Evolutionary conservation across 2,113 vertebrate species (phyloP), one percentile per base, ranked within the genome.

Genomic region (Tachysurus fulvidraco): DNA sequence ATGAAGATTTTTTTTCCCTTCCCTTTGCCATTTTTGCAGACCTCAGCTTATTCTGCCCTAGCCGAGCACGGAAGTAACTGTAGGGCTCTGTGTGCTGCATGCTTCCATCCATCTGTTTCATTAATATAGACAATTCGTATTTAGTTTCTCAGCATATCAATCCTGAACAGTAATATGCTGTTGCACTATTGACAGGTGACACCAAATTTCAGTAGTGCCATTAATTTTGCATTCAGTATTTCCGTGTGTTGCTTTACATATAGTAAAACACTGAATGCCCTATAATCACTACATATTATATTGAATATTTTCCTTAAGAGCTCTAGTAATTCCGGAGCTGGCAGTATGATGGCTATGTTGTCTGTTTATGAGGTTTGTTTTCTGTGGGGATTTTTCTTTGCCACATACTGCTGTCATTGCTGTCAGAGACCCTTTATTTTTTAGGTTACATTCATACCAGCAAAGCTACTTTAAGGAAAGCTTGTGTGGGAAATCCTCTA

Each of bases 401-500:
- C 46, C 28, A 62, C 30, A 74, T 57, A 77, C 79, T 28, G 74
- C 74, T 55, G 74, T 91, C 83, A 87, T 36, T 46, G 76, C 23
- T 62, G 88, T 87, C 85, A 90, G 87, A 91, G 88, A 11, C 44
- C 6, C 52, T 82, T 87, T 87, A 83, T 50, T 14, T 41, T 54
- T 85, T 85, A 60, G 25, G 62, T 77, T 89, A 88, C 73, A 85
- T 81, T 79, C 90, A 92, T 91, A 87, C 85, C 79, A 89, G 89
- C 87, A 93, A 95, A 95, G 93, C 94, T 93, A 89, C 94, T 94
- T 93, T 91, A 85, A 89, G 88, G 81, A 90, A 92, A 92, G 94
- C 92, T 92, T 92, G 83, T 91, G 93, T 93, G 88, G 88, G 89
- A 90, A 95, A 94, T 93, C 93, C 92, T 93, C 90, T 94, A 89